These are phyloP conservation scores for Amblyornis subalaris DNA, from an alignment of 2,113 vertebrate species.

Conservation along the genomic window DNA sequence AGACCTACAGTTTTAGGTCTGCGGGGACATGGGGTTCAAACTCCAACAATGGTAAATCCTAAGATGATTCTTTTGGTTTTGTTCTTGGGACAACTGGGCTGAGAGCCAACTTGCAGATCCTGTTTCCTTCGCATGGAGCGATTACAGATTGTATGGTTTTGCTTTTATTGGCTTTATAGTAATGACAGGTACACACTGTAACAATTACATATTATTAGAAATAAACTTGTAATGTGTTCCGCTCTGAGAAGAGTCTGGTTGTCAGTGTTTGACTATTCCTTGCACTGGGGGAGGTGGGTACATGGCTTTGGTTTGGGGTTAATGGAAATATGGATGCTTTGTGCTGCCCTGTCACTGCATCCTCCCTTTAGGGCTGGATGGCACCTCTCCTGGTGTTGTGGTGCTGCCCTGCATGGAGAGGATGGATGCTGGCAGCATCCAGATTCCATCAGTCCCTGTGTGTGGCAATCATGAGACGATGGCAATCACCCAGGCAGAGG, in stretches of 20 bases:
- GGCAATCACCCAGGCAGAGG: neutral
- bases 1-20: neutral
- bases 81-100: neutral
- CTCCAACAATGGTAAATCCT: neutral
- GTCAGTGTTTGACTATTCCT: neutral
- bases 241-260: neutral
- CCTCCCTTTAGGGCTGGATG: neutral
- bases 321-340: neutral
- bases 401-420: neutral
- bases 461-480: fast-evolving
- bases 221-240: neutral
- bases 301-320: neutral
- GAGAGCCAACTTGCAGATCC: neutral
- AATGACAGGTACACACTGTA: neutral
- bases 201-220: neutral
- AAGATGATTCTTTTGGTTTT: neutral
- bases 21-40: neutral
- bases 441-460: neutral
- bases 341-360: neutral
- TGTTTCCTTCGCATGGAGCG: neutral
- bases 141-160: neutral
- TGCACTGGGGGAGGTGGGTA: neutral
- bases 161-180: neutral
- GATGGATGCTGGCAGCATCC: neutral
- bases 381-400: neutral